Evolutionary conservation across 2,113 vertebrate species (phyloP).

Genomic region (Lates calcarifer): DNA sequence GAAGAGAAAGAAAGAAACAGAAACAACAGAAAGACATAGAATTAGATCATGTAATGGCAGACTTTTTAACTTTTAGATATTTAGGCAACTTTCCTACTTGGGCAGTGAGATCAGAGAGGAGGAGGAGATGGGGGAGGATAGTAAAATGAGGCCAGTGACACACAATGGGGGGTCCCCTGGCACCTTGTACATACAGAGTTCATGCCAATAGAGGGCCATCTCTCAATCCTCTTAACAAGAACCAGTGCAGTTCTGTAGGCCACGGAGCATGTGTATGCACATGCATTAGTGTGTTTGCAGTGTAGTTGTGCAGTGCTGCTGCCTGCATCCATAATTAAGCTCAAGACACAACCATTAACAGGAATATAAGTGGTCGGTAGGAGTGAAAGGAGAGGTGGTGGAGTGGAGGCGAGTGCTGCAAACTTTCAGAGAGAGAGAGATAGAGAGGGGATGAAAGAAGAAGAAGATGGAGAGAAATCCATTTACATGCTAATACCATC

Average conservation of each 20-base stretch:
- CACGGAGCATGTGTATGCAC: slow-evolving; percentile 45
- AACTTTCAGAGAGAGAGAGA: slow-evolving; percentile 61
- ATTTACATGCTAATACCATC: slow-evolving; percentile 87
- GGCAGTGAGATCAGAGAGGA: slow-evolving; percentile 56
- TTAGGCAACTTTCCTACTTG: slow-evolving; percentile 25
- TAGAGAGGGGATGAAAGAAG: slow-evolving; percentile 16
- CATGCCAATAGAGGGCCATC: slow-evolving; percentile 58
- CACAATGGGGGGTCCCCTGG: slow-evolving; percentile 60
- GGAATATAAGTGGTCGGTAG: slow-evolving; percentile 69
- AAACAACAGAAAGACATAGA: neutral
- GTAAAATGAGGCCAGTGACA: slow-evolving; percentile 64
- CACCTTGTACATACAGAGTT: slow-evolving; percentile 31
- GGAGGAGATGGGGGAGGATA: slow-evolving; percentile 43
- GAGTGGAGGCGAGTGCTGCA: slow-evolving; percentile 49
- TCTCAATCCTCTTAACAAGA: slow-evolving; percentile 59
- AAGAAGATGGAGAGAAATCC: slow-evolving; percentile 64
- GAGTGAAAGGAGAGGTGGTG: neutral
- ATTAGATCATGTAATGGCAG: slow-evolving; percentile 8
- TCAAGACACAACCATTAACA: slow-evolving; percentile 61
- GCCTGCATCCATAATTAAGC: slow-evolving; percentile 77
- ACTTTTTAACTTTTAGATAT: slow-evolving; percentile 27
- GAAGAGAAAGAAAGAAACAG: neutral
- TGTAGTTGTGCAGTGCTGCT: slow-evolving; percentile 51
- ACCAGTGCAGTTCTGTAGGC: slow-evolving; percentile 54
- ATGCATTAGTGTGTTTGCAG: slow-evolving; percentile 55